Base-by-base conservation (phyloP, 2,888 invertebrate genomes). In the Leptopilina syphax region DNA sequence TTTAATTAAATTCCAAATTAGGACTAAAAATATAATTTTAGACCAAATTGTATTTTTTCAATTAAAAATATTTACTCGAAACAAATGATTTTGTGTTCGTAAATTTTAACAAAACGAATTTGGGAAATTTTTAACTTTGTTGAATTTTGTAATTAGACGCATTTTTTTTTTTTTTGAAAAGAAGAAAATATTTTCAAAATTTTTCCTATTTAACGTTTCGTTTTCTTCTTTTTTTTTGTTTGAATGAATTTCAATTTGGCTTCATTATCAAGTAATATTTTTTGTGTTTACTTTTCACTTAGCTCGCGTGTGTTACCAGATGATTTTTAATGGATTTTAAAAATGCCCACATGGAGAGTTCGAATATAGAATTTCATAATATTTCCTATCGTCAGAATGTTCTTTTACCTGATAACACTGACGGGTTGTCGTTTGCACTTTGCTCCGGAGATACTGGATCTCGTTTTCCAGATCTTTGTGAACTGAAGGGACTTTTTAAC, bases 401-500 rank as follows among this genome's bases (percentile, higher is more conserved):
- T 78, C 10, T 88, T 93, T 94, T 93, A 96, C 96, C 96, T 89
- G 96, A 96, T 88, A 96, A 93, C 65, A 95, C 94, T 81, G 95
- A 94, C 88, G 95, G 95, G 89, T 94, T 94, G 84, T 94, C 94
- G 88, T 93, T 93, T 89, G 91, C 93, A 70, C 77, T 87, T 88
- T 92, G 84, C 88, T 91, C 86, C 88, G 86, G 70, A 47, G 86
- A 86, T 76, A 88, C 84, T 13, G 86, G 84, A 24, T 87, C 88
- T 80, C 90, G 86, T 76, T 83, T 87, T 63, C 89, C 84, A 65
- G 88, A 91, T 88, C 88, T 92, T 88, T 87, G 93, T 84, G 91
- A 93, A 89, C 84, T 94, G 88, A 96, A 96, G n/a, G 96, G 96
- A 91, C 95, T 96, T 82, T 96, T 94, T 82, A 97, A 92, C 47